phyloP scores from a whole-genome alignment of 1,140 invertebrate genomes.

The Apolygus lucorum region DNA sequence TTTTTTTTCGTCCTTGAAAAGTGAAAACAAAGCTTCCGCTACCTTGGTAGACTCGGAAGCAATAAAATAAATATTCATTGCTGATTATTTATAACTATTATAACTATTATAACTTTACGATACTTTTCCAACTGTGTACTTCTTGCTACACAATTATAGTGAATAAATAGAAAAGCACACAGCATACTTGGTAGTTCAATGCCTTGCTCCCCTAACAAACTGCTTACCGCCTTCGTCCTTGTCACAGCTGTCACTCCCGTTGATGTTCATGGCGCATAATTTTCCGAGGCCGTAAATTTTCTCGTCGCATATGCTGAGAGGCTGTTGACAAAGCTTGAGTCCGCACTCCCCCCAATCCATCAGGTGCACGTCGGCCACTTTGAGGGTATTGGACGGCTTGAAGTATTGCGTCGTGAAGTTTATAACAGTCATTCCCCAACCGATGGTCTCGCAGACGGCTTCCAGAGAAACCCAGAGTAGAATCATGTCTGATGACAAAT shows the following conservation, averaged over 20 bases:
- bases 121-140: too few relatives aligned
- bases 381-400: background rate
- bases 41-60: too few relatives aligned
- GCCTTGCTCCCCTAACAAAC: too few relatives aligned
- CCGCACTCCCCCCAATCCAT: background rate
- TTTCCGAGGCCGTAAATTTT: background rate
- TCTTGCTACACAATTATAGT: too few relatives aligned
- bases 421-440: background rate
- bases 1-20: too few relatives aligned
- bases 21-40: too few relatives aligned
- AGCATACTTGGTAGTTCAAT: too few relatives aligned
- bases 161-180: too few relatives aligned
- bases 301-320: background rate
- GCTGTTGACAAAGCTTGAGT: background rate
- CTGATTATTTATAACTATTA: too few relatives aligned
- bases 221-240: constrained; percentile 10
- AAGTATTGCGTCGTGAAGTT: background rate
- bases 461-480: background rate
- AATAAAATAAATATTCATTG: too few relatives aligned
- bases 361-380: background rate
- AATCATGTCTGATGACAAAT: background rate
- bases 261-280: background rate
- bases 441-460: background rate
- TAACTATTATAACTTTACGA: too few relatives aligned
- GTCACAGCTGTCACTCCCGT: constrained; percentile 6